Conservation (phyloP, 2,797 vertebrate genomes). For the Falco cherrug region DNA sequence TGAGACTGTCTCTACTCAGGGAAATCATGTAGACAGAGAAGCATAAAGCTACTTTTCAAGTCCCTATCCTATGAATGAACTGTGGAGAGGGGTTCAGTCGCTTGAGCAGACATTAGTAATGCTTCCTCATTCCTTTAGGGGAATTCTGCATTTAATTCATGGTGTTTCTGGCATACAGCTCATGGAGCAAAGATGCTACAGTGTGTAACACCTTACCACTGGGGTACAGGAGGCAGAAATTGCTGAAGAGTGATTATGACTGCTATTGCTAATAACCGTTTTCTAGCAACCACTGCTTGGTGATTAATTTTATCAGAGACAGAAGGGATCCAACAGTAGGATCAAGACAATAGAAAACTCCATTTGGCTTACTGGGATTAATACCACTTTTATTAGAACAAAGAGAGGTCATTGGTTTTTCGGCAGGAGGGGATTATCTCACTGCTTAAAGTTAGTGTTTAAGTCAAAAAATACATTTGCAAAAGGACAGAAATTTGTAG, state of each 20-base stretch:
- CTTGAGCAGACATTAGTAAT: neutral
- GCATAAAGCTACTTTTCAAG: neutral
- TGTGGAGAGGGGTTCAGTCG: neutral
- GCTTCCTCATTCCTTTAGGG: neutral
- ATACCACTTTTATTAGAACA: conserved; percentile 2
- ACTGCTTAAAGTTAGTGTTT: neutral
- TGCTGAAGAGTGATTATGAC: neutral
- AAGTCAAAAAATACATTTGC: neutral
- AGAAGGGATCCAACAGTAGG: neutral
- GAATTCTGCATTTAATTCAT: neutral
- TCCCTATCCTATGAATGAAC: neutral
- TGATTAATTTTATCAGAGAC: neutral
- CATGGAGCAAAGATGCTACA: neutral
- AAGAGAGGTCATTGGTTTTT: neutral
- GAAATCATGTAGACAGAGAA: neutral
- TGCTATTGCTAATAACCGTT: neutral
- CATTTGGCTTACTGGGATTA: neutral
- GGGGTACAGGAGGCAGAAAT: neutral
- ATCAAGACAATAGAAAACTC: neutral
- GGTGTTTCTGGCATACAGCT: neutral
- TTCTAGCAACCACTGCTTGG: neutral
- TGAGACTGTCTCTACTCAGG: neutral
- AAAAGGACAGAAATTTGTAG: neutral
- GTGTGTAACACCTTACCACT: neutral
- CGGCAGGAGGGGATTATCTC: neutral